These are phyloP conservation scores for Morphnarchus princeps DNA, from an alignment of 2,113 vertebrate genomes.

Conservation along the genomic window DNA sequence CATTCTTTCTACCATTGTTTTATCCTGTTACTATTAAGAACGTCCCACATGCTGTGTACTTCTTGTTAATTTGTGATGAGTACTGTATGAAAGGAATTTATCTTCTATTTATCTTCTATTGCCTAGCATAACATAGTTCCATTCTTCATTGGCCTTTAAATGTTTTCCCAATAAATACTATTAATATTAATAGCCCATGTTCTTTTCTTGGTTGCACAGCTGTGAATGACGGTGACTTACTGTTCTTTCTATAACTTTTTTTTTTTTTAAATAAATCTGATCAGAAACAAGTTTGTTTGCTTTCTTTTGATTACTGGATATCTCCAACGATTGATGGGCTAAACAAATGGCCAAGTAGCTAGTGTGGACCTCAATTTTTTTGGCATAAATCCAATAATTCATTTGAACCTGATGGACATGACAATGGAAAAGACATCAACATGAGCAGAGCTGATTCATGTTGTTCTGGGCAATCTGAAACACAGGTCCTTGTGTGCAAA, in stretches of 20 bases:
- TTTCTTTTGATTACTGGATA: not conserved
- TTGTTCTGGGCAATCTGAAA: not conserved
- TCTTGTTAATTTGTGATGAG: not conserved
- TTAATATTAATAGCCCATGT: not conserved
- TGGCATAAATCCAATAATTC: not conserved
- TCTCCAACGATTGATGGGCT: not conserved
- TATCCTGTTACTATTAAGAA: not conserved
- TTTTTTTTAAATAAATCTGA: not conserved
- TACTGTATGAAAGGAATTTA: not conserved
- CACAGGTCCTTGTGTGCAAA: not conserved
- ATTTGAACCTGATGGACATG: not conserved
- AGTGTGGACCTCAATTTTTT: rapidly evolving
- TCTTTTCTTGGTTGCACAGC: not conserved
- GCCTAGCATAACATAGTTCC: not conserved
- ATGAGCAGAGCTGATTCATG: not conserved
- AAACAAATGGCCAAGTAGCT: not conserved
- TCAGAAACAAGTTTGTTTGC: not conserved
- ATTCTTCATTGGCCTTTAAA: not conserved
- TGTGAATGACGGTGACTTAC: not conserved
- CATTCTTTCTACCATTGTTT: not conserved
- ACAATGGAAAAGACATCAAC: not conserved
- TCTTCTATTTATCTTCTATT: not conserved
- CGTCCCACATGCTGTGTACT: rapidly evolving
- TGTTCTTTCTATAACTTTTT: not conserved
- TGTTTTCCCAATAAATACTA: not conserved